Conservation (phyloP, 2,888 invertebrate genomes). For the Tiliacea citrago region DNA sequence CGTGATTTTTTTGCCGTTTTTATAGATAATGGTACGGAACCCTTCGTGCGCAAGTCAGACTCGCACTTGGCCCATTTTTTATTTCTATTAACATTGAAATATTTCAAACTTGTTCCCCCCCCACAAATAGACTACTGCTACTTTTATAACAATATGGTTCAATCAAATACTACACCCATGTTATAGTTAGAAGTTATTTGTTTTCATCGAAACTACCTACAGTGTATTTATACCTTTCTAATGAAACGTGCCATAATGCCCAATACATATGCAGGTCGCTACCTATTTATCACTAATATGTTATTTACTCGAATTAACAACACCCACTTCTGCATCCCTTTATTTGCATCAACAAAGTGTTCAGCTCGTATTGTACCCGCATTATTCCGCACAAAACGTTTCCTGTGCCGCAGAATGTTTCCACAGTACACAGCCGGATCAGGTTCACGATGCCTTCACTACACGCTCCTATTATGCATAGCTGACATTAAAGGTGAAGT, state of each 20-base stretch:
- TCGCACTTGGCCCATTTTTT: no score
- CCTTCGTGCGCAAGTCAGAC: no score
- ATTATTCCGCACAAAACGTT: slow-evolving; percentile 29
- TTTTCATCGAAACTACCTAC: no score
- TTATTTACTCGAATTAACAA: no score
- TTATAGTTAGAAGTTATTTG: not conserved
- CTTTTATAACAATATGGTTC: not conserved
- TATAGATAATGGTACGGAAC: no score
- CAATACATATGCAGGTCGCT: not conserved
- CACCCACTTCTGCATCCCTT: no score
- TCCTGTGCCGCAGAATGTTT: slow-evolving; percentile 44
- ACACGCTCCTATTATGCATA: slow-evolving; percentile 37
- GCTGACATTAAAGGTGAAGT: slow-evolving; percentile 56
- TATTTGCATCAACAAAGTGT: not conserved
- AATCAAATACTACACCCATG: no score
- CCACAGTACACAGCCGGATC: slow-evolving; percentile 53
- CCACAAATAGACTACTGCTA: no score
- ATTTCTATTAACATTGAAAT: not conserved
- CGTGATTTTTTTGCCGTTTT: no score
- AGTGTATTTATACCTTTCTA: not conserved
- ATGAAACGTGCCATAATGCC: not conserved
- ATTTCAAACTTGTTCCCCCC: not conserved
- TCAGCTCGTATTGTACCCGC: not conserved
- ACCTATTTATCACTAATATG: not conserved
- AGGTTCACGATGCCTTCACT: slow-evolving; percentile 34